Evolutionary conservation across 2,797 vertebrate genomes (phyloP), one percentile per base, ranked within the genome.

Genomic region (Lateolabrax maculatus): DNA sequence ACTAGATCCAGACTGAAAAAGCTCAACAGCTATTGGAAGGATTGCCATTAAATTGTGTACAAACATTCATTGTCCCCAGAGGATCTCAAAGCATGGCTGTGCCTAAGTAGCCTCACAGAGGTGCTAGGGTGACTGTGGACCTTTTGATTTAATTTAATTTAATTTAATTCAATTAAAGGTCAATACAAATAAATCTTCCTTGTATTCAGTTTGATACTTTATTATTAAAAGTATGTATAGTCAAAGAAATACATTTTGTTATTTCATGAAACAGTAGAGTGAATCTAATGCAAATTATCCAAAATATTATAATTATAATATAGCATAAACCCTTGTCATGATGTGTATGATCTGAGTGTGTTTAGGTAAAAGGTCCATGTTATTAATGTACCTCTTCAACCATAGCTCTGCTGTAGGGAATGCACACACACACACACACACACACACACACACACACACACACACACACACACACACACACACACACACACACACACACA

Each of bases 401-500:
- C 21, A n/a, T 3, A 44, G 36, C 27, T 36, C 29, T 37, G 39
- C 13, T 61, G n/a, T 18, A n/a, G 25, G 5, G 6, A 46, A 53
- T 9, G 9, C 18, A 27, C 36, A 43, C 29, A 60, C 43, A 25
- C 23, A 58, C 52, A 79, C 19, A 58, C 39, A 4, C 9, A 48
- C 51, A 66, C 53, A 21, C 60, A 43, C n/a, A 55, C 36, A 53
- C 18, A 72, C 36, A 18, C 9, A 65, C 25, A 55, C 19, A 58
- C 31, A 44, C 27, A 56, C 43, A 4, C 2, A 44, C 31, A 63
- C 36, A 18, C 43, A 41, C 11, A 27, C 52, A n/a, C 18, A 63
- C 41, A 43, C 6, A 53, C 27, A 49, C 27, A 49, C n/a, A 43
- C 12, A 39, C 10, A 23, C 31, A 79, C 58, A 53, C 61, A 75